A percentile compares a stretch with the other conserved stretches of the same genome.
phyloP scores from a whole-genome alignment of 2,113 vertebrate genomes.

The Danionella cerebrum region DNA sequence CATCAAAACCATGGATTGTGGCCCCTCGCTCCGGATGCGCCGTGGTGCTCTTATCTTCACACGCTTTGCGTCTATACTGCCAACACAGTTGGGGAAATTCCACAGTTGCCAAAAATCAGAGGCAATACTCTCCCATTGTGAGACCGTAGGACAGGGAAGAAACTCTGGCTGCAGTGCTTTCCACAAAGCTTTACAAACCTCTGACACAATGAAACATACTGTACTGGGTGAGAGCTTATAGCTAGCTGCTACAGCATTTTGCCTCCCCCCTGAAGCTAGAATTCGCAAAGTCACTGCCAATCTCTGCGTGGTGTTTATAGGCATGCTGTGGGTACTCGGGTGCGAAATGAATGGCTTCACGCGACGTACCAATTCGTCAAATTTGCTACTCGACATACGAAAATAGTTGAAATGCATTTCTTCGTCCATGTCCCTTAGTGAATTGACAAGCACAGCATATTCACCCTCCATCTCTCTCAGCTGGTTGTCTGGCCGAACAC shows the following conservation, averaged over 20 bases:
- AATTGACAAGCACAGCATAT: too few relatives aligned
- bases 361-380: neutral
- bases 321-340: neutral
- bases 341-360: neutral
- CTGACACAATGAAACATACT: neutral
- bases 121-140: neutral
- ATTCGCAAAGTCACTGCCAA: neutral
- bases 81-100: conserved; percentile 15
- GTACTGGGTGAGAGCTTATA: neutral
- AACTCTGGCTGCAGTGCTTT: conserved; percentile 9
- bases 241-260: neutral
- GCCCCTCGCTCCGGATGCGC: neutral
- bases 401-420: neutral
- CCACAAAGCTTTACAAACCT: conserved; percentile 7
- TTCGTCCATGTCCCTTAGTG: too few relatives aligned
- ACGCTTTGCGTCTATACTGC: neutral
- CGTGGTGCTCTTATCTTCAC: too few relatives aligned
- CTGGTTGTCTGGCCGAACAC: too few relatives aligned
- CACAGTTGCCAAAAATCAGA: conserved; percentile 12
- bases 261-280: neutral
- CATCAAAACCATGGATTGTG: neutral
- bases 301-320: neutral
- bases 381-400: neutral
- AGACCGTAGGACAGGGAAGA: neutral
- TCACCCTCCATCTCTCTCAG: too few relatives aligned